Evolutionary conservation across 2,888 invertebrate species (phyloP).

Genomic region (Eucera pruinosa): DNA sequence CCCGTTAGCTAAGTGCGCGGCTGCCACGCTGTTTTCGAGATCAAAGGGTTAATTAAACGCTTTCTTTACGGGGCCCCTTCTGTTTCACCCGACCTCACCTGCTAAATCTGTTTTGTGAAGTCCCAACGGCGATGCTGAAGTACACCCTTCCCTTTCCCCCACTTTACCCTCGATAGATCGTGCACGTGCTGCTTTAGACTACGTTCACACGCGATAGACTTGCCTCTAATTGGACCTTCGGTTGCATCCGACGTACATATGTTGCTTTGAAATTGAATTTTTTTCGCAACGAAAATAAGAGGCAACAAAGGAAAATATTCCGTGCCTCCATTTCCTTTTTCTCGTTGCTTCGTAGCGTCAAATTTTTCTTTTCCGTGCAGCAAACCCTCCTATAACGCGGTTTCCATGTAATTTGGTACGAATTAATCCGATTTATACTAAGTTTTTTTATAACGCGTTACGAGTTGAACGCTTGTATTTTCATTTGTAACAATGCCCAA

Average conservation of each 20-base stretch:
- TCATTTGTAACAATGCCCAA: too few relatives aligned
- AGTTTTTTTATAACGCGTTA: too few relatives aligned
- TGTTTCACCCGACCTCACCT: constrained; percentile 37
- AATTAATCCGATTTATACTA: too few relatives aligned
- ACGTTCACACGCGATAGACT: constrained; percentile 29
- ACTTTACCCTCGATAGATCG: constrained; percentile 6
- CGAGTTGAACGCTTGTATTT: too few relatives aligned
- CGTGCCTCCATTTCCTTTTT: neutral
- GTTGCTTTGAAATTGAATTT: constrained; percentile 17
- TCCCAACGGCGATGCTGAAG: constrained; percentile 32
- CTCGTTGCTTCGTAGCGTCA: too few relatives aligned
- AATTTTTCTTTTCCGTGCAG: too few relatives aligned
- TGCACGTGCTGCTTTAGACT: constrained; percentile 22
- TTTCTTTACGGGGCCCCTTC: constrained; percentile 48
- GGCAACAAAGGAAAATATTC: neutral
- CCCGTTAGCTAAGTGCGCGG: constrained; percentile 49
- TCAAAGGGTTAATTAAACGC: constrained; percentile 65
- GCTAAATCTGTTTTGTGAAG: constrained; percentile 51
- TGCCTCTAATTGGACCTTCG: constrained; percentile 40
- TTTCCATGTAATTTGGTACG: too few relatives aligned
- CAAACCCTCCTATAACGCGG: too few relatives aligned
- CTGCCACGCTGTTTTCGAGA: constrained; percentile 56
- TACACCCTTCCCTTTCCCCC: constrained; percentile 26
- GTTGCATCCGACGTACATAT: neutral
- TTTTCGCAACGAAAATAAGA: neutral